Conservation (phyloP, 2,888 invertebrate species). For the Thumatha senex region DNA sequence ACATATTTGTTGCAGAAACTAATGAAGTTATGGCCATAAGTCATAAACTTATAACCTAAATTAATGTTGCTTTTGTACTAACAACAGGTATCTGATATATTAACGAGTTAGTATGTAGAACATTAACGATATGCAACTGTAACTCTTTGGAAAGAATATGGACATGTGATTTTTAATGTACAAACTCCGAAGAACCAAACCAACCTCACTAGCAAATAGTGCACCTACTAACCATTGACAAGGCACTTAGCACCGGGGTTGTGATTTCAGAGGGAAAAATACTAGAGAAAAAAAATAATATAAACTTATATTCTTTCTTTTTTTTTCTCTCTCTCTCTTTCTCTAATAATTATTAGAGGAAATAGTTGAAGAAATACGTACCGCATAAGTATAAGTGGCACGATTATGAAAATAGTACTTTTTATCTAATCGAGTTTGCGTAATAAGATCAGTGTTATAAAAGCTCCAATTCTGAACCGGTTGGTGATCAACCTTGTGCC, state of each 20-base stretch:
- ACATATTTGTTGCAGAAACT: slow-evolving; percentile 14
- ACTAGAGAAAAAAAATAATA: no score
- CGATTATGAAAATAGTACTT: slow-evolving; percentile 3
- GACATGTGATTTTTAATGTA: neutral
- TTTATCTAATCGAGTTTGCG: slow-evolving; percentile 44
- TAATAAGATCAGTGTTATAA: slow-evolving; percentile 47
- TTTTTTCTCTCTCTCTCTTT: no score
- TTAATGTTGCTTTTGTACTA: slow-evolving; percentile 17
- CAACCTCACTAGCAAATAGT: no score
- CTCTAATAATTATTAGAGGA: no score
- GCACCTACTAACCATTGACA: no score
- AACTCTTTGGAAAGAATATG: neutral
- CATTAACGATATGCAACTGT: neutral
- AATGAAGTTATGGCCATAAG: slow-evolving; percentile 14
- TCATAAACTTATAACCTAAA: slow-evolving; percentile 14
- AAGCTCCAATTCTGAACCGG: slow-evolving; percentile 61
- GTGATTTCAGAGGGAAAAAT: no score
- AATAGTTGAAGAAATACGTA: no score
- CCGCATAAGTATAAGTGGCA: no score
- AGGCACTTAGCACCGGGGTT: no score
- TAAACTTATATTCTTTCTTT: no score
- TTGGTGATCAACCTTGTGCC: slow-evolving; percentile 58
- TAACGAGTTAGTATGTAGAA: neutral
- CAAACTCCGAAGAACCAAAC: no score
- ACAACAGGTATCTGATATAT: slow-evolving; percentile 17